These are phyloP conservation scores for Leptura quadrifasciata DNA, from an alignment of 2,888 invertebrate species.

Conservation along the genomic window DNA sequence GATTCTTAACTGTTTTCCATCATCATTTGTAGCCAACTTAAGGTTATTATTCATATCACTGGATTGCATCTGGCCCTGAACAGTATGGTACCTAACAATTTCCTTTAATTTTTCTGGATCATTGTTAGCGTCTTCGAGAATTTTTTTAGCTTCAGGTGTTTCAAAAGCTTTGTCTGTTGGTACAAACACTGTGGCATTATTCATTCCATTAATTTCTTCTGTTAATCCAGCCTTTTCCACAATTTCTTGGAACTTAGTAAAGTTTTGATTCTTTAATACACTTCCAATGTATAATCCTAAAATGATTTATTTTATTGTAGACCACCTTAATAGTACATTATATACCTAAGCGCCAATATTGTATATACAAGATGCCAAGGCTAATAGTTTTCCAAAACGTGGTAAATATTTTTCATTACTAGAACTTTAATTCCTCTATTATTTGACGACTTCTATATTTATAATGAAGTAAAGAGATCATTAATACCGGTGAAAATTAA, in stretches of 20 bases:
- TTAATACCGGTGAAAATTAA: too few species aligned
- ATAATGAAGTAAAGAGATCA: too few species aligned
- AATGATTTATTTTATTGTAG: conserved; percentile 25
- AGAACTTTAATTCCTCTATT: too few species aligned
- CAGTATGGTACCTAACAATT: conserved; percentile 80
- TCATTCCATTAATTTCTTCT: conserved; percentile 76
- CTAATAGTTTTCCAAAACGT: too few species aligned
- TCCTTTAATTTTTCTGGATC: conserved; percentile 75
- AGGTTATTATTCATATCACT: conserved; percentile 77
- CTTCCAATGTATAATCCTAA: conserved; percentile 69
- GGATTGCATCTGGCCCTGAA: conserved; percentile 76
- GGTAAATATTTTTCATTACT: too few species aligned
- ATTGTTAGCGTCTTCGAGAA: conserved; percentile 69
- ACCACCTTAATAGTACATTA: not conserved
- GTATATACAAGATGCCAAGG: too few species aligned
- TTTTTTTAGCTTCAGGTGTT: conserved; percentile 70
- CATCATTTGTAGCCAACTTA: conserved; percentile 73
- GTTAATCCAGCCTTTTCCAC: conserved; percentile 77
- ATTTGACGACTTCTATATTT: too few species aligned
- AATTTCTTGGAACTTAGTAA: conserved; percentile 77
- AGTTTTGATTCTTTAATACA: conserved; percentile 78
- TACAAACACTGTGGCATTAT: conserved; percentile 80
- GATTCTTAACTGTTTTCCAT: conserved; percentile 75
- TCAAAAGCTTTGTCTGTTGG: conserved; percentile 81
- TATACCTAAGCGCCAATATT: too few species aligned